phyloP scores from a whole-genome alignment of 2,113 vertebrate genomes.

The Ovis canadensis region DNA sequence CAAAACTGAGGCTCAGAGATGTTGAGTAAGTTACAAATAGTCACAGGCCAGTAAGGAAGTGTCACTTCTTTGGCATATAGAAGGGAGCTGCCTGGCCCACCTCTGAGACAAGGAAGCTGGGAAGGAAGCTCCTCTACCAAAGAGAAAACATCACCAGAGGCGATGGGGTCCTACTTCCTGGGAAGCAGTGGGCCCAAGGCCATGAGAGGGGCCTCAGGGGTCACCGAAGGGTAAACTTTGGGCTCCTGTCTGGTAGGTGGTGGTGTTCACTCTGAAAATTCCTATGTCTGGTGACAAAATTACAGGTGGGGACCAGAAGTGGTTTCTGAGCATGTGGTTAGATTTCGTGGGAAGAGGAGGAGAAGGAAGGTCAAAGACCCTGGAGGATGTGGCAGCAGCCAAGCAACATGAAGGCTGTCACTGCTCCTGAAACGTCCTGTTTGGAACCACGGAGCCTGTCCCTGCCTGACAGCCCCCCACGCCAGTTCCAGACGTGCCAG shows the following conservation, averaged over 20 bases:
- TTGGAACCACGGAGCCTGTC: background rate
- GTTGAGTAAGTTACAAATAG: background rate
- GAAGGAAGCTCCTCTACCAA: background rate
- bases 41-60: background rate
- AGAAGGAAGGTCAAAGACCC: background rate
- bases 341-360: background rate
- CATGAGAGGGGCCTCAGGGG: background rate
- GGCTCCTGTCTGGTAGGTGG: background rate
- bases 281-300: conserved; percentile 19
- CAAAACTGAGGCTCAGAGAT: background rate
- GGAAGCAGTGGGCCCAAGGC: background rate
- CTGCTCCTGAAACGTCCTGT: background rate
- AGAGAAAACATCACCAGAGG: background rate
- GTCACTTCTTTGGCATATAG: background rate
- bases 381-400: background rate
- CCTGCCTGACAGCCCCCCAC: background rate
- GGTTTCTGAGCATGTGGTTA: background rate
- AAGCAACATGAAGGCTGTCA: background rate
- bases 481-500: background rate
- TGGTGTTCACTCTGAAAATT: background rate
- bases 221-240: background rate
- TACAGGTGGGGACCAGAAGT: background rate
- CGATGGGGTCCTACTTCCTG: background rate
- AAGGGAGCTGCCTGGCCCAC: background rate
- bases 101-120: background rate